phyloP scores from a whole-genome alignment of 2,888 invertebrate species.

The Lasioglossum marginatum region DNA sequence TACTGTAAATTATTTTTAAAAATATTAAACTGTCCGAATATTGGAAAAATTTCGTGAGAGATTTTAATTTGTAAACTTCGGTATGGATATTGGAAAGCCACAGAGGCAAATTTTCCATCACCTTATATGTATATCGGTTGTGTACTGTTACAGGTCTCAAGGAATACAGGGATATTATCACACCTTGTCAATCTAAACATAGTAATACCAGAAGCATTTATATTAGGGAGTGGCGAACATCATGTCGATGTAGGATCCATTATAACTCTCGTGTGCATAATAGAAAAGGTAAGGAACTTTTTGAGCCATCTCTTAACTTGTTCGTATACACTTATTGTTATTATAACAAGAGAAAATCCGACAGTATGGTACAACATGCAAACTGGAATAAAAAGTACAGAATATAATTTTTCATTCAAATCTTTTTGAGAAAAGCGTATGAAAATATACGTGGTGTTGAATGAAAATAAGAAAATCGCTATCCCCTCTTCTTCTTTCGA shows the following conservation, averaged over 20 bases:
- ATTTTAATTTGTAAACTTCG: not conserved
- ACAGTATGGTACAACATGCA: too few species aligned
- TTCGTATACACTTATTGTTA: not conserved
- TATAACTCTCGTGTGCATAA: slow-evolving; percentile 95
- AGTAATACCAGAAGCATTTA: slow-evolving; percentile 95
- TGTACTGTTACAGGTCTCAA: slow-evolving; percentile 89
- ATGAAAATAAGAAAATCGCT: too few species aligned
- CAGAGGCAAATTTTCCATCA: not conserved
- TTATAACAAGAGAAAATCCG: too few species aligned
- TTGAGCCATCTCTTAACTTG: not conserved
- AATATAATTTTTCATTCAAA: too few species aligned
- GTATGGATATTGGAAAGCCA: not conserved
- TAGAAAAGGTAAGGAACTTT: slow-evolving; percentile 91
- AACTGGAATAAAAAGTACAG: too few species aligned
- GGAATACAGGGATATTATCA: slow-evolving; percentile 92
- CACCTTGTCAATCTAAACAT: slow-evolving; percentile 95
- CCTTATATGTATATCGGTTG: not conserved
- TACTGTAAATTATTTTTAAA: not conserved
- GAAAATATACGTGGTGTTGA: too few species aligned
- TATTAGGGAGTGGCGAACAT: slow-evolving; percentile 93
- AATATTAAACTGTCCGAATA: not conserved
- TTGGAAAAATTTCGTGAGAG: not conserved
- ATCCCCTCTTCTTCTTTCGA: too few species aligned
- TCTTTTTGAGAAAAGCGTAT: too few species aligned
- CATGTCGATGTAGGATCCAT: slow-evolving; percentile 96